Percentiles rank a stretch among this genome's conserved stretches.
phyloP scores from a whole-genome alignment of 2,888 invertebrate genomes.

The Pelosia muscerda region DNA sequence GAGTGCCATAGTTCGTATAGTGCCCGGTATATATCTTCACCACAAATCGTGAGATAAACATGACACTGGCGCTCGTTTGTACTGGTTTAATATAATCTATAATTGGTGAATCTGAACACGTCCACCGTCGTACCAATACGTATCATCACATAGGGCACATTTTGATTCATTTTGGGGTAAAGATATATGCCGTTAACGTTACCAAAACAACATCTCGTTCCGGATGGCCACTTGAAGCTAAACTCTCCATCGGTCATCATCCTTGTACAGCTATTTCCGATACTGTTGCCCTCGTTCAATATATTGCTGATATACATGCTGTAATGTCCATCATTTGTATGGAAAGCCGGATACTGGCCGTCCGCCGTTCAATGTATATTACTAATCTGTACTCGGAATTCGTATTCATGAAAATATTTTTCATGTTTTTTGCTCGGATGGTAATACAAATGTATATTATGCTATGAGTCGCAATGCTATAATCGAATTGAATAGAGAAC shows the following conservation, averaged over 20 bases:
- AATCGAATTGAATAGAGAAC: conserved; percentile 2
- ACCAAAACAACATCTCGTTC: conserved; percentile 21
- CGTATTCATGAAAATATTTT: not conserved
- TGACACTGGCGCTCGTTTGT: too few relatives aligned
- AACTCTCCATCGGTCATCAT: conserved; percentile 48
- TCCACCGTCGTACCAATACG: too few relatives aligned
- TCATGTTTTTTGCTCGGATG: not conserved
- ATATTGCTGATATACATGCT: conserved; percentile 17
- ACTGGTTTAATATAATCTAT: too few relatives aligned
- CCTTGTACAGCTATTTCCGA: conserved; percentile 54
- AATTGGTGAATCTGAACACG: too few relatives aligned
- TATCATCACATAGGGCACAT: too few relatives aligned
- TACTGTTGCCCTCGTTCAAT: conserved; percentile 36
- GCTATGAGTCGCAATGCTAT: not conserved
- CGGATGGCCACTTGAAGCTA: conserved; percentile 29
- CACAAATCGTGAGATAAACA: too few relatives aligned
- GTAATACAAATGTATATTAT: not conserved
- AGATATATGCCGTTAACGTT: too few relatives aligned
- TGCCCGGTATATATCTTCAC: too few relatives aligned
- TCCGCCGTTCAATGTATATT: conserved; percentile 11
- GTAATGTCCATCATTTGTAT: conserved; percentile 13
- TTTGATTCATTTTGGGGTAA: too few relatives aligned
- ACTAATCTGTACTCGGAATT: not conserved
- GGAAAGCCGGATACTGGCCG: conserved; percentile 12
- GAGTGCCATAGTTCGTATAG: conserved; percentile 16